A percentile compares a stretch with the other conserved stretches of the same genome.
Evolutionary conservation across 2,113 vertebrate species (phyloP).

Genomic region (Eurystomus gularis): DNA sequence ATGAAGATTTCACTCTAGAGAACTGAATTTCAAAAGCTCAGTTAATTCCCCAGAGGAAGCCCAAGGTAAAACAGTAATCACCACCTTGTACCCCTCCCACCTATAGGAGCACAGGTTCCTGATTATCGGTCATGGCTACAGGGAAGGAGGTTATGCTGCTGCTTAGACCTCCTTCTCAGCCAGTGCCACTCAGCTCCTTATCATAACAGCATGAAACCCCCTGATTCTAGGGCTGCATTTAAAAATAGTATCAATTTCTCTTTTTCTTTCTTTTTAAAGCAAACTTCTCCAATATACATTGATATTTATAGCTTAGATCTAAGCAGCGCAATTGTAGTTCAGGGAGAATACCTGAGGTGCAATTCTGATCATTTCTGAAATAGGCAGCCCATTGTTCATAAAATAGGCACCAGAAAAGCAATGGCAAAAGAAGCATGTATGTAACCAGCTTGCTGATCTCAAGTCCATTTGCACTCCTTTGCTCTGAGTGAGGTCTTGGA

Average conservation of each 20-base stretch:
- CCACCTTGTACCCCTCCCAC: not conserved
- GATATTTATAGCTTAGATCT: conserved; percentile 34
- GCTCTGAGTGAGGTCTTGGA: conserved; percentile 46
- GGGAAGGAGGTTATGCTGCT: not conserved
- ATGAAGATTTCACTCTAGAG: not conserved
- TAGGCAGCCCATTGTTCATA: not conserved
- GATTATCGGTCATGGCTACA: not conserved
- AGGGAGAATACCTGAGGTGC: conserved; percentile 14
- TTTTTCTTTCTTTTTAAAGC: conserved; percentile 13
- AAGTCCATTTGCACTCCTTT: conserved; percentile 8
- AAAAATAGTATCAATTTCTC: conserved; percentile 46
- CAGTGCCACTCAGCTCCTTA: conserved; percentile 33
- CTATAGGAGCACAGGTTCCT: not conserved
- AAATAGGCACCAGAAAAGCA: not conserved
- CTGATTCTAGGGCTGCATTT: conserved; percentile 37
- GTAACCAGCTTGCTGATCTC: conserved; percentile 17
- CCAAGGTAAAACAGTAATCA: conserved; percentile 56
- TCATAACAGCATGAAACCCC: conserved; percentile 16
- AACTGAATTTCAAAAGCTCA: conserved; percentile 12
- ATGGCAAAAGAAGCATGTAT: not conserved
- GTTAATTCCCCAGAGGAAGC: not conserved
- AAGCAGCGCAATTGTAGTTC: conserved; percentile 8
- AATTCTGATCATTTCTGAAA: conserved; percentile 19
- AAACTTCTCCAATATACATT: not conserved
- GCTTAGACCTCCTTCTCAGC: conserved; percentile 22